phyloP scores from a whole-genome alignment of 2,888 invertebrate species.

The Stenurella melanura region DNA sequence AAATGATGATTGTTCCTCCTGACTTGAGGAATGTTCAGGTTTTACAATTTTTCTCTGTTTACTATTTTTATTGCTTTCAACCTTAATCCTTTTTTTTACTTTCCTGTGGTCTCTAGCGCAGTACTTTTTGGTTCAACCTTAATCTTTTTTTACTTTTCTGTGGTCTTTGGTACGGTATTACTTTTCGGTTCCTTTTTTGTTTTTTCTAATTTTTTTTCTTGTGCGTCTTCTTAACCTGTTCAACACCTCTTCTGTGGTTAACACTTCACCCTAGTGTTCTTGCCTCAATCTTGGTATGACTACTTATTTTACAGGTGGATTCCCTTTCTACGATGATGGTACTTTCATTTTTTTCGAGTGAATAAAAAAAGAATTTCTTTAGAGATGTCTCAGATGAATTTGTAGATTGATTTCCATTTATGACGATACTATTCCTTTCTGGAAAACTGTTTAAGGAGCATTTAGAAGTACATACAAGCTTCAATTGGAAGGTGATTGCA shows the following conservation, averaged over 20 bases:
- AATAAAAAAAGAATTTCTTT: background rate
- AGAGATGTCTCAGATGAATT: background rate
- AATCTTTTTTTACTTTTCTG: too few species aligned
- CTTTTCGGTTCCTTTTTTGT: too few species aligned
- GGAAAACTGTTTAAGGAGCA: background rate
- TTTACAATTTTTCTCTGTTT: too few species aligned
- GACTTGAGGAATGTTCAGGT: too few species aligned
- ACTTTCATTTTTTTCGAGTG: background rate
- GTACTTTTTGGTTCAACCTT: too few species aligned
- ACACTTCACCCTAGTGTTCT: background rate
- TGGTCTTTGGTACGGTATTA: too few species aligned
- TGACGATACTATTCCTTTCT: background rate
- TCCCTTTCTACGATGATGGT: background rate
- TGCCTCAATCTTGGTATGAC: background rate
- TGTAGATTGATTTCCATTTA: too few species aligned
- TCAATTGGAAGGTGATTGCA: background rate
- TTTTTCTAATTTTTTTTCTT: too few species aligned
- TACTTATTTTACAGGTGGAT: background rate
- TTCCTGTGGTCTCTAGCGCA: too few species aligned
- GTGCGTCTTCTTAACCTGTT: background rate
- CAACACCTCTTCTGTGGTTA: background rate
- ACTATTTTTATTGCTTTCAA: too few species aligned
- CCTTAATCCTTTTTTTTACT: too few species aligned
- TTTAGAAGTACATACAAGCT: background rate
- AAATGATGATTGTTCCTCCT: too few species aligned